Evolutionary conservation across 2,888 invertebrate species (phyloP).

Genomic region (Dexiosoma caninum): DNA sequence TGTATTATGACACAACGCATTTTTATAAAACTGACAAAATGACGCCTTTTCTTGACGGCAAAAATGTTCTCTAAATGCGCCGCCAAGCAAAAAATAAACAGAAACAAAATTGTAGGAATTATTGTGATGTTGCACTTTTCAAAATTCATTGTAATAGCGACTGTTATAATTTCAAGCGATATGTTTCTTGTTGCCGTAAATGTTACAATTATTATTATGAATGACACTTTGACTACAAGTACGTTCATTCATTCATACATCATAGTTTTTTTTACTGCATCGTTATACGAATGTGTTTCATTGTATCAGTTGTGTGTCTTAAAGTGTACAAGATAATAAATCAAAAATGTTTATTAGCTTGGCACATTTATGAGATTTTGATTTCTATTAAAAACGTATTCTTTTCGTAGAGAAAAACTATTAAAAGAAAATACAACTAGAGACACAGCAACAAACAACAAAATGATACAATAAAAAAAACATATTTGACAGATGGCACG

Average conservation of each 20-base stretch:
- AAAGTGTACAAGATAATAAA: constrained; percentile 57
- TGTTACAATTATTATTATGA: constrained; percentile 46
- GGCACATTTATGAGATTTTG: constrained; percentile 62
- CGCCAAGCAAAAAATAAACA: not conserved
- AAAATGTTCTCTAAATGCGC: constrained; percentile 5
- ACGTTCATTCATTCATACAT: not conserved
- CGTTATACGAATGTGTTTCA: not conserved
- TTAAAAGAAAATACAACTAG: constrained; percentile 1
- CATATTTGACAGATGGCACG: constrained; percentile 63
- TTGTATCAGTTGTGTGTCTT: constrained; percentile 1
- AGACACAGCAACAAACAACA: constrained; percentile 15
- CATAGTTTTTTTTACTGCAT: not conserved
- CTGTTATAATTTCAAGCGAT: constrained; percentile 48
- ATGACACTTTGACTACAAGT: constrained; percentile 35
- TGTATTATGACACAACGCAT: constrained; percentile 55
- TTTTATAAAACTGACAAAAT: constrained; percentile 49
- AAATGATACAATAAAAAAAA: constrained; percentile 31
- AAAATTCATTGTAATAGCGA: constrained; percentile 20
- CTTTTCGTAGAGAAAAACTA: constrained; percentile 27
- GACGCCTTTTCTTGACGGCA: constrained; percentile 54
- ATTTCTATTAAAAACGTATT: constrained; percentile 59
- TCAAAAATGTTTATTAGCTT: constrained; percentile 62
- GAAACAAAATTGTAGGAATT: not conserved
- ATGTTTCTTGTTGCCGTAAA: constrained; percentile 12
- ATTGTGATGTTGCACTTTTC: constrained; percentile 56